A percentile compares a stretch with the other conserved stretches of the same genome.
phyloP scores from a whole-genome alignment of 2,797 vertebrate genomes.

The Hozukius guyotensis region DNA sequence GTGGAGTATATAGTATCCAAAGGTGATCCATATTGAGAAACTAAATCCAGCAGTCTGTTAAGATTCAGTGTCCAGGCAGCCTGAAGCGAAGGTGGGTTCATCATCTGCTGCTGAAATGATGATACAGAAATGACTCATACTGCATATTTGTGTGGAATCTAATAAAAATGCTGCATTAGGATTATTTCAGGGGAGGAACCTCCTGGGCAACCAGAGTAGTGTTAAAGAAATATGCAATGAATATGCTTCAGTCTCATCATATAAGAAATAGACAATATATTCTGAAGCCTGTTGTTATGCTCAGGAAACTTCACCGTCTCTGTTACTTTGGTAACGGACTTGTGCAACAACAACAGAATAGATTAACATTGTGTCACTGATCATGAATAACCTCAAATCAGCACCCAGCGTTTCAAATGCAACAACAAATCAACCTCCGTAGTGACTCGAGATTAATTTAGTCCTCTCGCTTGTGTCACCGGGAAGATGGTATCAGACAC shows the following conservation, averaged over 20 bases:
- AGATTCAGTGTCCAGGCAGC: neutral
- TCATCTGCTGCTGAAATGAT: constrained; percentile 20
- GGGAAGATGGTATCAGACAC: constrained; percentile 34
- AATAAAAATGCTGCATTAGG: constrained; percentile 21
- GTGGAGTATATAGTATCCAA: neutral
- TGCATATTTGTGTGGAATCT: constrained; percentile 20
- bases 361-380: constrained; percentile 1
- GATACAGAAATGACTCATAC: constrained; percentile 24
- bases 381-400: constrained; percentile 21
- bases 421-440: constrained; percentile 39
- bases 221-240: constrained; percentile 15
- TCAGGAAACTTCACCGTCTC: neutral
- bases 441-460: constrained; percentile 28
- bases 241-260: neutral
- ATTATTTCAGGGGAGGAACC: constrained; percentile 15
- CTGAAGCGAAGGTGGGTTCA: constrained; percentile 6
- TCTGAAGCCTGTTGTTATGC: neutral
- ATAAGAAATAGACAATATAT: neutral
- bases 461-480: constrained; percentile 22
- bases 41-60: neutral
- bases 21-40: neutral
- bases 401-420: constrained; percentile 21
- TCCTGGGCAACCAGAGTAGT: neutral
- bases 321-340: neutral
- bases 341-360: neutral